Evolutionary conservation across 1,140 invertebrate genomes (phyloP), one percentile per base, ranked within the genome.

Genomic region (Globodera ellingtonae): DNA sequence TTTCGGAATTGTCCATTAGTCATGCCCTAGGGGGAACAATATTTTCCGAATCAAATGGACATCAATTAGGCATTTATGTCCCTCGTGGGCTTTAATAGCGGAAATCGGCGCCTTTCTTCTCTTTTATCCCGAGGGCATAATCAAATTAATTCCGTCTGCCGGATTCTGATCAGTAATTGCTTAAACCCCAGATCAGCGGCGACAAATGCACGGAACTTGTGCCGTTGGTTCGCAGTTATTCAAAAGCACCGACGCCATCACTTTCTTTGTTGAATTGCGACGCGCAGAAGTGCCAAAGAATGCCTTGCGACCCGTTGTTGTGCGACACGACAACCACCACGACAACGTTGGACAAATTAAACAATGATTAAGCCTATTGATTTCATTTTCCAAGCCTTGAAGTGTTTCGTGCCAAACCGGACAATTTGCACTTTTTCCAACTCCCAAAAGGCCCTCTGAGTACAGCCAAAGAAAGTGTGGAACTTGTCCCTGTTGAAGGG

Each of bases 381-480:
- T 52, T 52, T 52, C 10, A 0, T 59, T 13, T 59, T 62, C 4
- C 18, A 62, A 62, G 56, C 4, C 5, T 62, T 13, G 75, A 77
- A 67, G 50, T 77, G 18, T 77, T 77, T 47, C 73, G 73, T 48
- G 56, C 56, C 67, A 70, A 18, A 47, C 52, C 75, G 21, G 44
- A 77, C 46, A 67, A 44, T 3, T 21, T n/a, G 13, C 50, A 77
- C n/a, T 77, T 77, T 24, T 62, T 67, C 24, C 75, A 77, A 21
- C 48, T 77, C 46, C 75, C 75, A 24, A 62, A 67, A 46, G 62
- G 62, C 7, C 75, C 75, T 5, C 21, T 77, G 7, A 77, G 75
- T 48, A 48, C 46, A 77, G 62, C 46, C 65, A 69, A 48, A 65
- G 35, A 67, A 62, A 67, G 62, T 13, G 75, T 77, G 10, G 24